phyloP scores from a whole-genome alignment of 1,140 invertebrate species.

The Papilio dardanus region DNA sequence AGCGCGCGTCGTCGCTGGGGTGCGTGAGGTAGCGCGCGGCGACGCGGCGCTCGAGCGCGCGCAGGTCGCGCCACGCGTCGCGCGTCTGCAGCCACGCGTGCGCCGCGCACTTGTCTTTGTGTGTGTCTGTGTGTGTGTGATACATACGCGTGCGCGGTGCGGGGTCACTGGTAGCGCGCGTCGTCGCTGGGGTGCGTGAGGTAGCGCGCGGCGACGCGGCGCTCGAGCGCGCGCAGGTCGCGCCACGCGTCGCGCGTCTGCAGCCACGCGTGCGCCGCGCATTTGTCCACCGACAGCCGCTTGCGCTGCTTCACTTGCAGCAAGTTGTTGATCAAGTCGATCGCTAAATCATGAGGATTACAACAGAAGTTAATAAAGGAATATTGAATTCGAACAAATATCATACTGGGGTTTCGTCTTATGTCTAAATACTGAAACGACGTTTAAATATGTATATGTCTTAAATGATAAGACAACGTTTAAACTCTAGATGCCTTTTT shows the following conservation, averaged over 20 bases:
- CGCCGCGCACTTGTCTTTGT: background rate
- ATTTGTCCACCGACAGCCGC: constrained; percentile 98
- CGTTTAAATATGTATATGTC: too few relatives aligned
- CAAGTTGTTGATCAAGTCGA: constrained; percentile 98
- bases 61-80: constrained; percentile 96
- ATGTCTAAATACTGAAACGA: too few relatives aligned
- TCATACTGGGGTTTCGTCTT: too few relatives aligned
- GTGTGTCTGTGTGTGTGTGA: background rate
- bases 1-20: constrained; percentile 96
- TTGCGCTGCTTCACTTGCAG: constrained; percentile 99
- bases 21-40: constrained; percentile 96
- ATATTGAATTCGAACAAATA: too few relatives aligned
- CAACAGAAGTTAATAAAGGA: too few relatives aligned
- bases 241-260: constrained; percentile 98
- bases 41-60: constrained; percentile 93
- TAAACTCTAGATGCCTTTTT: too few relatives aligned
- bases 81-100: too few relatives aligned
- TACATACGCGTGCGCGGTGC: background rate
- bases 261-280: constrained; percentile 96
- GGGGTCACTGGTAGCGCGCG: constrained; percentile 87
- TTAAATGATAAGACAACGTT: too few relatives aligned
- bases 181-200: constrained; percentile 98
- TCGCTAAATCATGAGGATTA: constrained; percentile 88
- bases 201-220: constrained; percentile 92
- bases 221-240: constrained; percentile 95